These are phyloP conservation scores for Hypomesus transpacificus DNA, from an alignment of 2,113 vertebrate species.

Conservation along the genomic window DNA sequence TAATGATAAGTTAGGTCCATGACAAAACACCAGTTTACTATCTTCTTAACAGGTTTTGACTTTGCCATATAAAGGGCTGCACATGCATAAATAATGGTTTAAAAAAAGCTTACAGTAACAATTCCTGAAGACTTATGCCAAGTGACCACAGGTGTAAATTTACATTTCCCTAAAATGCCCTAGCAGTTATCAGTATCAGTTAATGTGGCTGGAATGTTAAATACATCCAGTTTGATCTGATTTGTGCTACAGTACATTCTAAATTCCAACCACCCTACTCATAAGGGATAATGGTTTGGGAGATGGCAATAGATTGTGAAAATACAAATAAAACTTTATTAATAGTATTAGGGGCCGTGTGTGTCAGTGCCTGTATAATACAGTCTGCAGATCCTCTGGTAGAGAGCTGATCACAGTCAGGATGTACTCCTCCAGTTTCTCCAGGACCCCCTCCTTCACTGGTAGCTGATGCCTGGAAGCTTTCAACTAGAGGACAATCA, in stretches of 20 bases:
- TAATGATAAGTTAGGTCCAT: too few relatives aligned
- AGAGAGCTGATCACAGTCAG: constrained; percentile 71
- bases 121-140: too few relatives aligned
- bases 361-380: constrained; percentile 72
- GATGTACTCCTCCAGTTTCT: constrained; percentile 68
- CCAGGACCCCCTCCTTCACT: constrained; percentile 74
- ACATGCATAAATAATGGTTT: too few relatives aligned
- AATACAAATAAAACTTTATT: background rate
- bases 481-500: constrained; percentile 63
- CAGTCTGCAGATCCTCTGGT: constrained; percentile 80
- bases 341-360: background rate
- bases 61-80: too few relatives aligned
- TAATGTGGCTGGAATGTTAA: too few relatives aligned
- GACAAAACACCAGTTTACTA: too few relatives aligned
- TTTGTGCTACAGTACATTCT: background rate
- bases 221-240: too few relatives aligned
- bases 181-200: too few relatives aligned
- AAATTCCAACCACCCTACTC: background rate
- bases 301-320: background rate
- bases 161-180: too few relatives aligned
- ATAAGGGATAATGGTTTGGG: background rate
- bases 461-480: constrained; percentile 79
- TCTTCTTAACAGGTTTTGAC: too few relatives aligned
- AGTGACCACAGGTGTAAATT: too few relatives aligned
- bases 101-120: too few relatives aligned